phyloP scores from a whole-genome alignment of 2,888 invertebrate genomes.

The Cetonia aurata region DNA sequence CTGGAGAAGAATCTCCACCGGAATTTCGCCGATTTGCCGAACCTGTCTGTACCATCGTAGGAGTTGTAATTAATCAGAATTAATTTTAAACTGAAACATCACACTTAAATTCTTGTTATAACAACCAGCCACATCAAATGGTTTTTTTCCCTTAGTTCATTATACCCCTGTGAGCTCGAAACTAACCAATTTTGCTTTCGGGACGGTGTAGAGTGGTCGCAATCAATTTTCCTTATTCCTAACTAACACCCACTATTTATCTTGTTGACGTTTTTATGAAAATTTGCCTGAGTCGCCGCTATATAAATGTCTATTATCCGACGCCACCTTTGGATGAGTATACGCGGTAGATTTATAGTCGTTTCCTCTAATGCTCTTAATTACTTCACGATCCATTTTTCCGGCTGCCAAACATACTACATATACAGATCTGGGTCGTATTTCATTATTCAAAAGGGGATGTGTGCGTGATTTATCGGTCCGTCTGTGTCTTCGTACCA shows the following conservation, averaged over 20 bases:
- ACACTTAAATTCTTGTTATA: no score
- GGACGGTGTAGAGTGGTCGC: not conserved
- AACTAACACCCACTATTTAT: conserved; percentile 21
- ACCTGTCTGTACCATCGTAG: no score
- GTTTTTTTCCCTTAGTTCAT: no score
- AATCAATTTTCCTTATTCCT: conserved; percentile 21
- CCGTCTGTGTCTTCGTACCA: conserved; percentile 2
- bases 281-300: conserved; percentile 13
- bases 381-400: conserved; percentile 25
- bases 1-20: no score
- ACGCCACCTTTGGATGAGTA: not conserved
- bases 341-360: conserved; percentile 20
- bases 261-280: conserved; percentile 26
- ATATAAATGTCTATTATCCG: conserved; percentile 13
- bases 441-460: conserved; percentile 18
- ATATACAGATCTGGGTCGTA: not conserved
- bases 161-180: no score
- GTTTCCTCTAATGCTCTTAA: conserved; percentile 25
- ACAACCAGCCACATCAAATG: no score
- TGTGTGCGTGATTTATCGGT: conserved; percentile 12
- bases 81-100: no score
- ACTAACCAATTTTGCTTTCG: no score
- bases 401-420: not conserved
- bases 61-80: no score
- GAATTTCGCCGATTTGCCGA: not conserved